Evolutionary conservation across 2,113 vertebrate genomes (phyloP), one percentile per base, ranked within the genome.

Genomic region (Malurus cyaneus): DNA sequence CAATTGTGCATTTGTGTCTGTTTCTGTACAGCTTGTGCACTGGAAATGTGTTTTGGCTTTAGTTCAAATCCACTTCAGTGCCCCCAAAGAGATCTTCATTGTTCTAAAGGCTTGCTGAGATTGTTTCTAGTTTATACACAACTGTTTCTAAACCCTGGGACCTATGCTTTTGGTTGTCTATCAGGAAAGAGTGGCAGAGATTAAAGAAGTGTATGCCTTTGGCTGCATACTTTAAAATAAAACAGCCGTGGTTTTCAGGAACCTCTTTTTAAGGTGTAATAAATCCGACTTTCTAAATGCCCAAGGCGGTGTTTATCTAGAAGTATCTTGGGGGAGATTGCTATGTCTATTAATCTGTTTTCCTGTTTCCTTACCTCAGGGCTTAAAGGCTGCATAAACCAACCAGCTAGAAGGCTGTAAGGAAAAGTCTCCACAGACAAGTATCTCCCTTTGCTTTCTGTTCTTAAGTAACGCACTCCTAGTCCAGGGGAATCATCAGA

Each of bases 221-320:
- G 89, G 93, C 92, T 97, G 90, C 94, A 95, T 96, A 96, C 94
- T 96, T 97, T 95, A 93, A 96, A 97, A 96, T 94, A 93, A 97
- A 94, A 93, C 70, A 95, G 88, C 93, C 46, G 6, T 64, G 79
- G 70, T 97, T 95, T 97, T 96, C 94, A 97, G 94, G 94, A 97
- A 91, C 66, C 64, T 91, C 95, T 97, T 97, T 97, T 93, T 80
- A 97, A 97, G 91, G 82, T 97, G 87, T 67, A 96, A 94, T 96
- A 96, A 97, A 98, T 97, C 96, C 42, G 7, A 86, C 86, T 96
- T 97, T 97, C 93, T 89, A 93, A 96, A 96, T 96, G 92, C 96
- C 94, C 95, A 97, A 93, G 96, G 94, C 96, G 97, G 86, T 94
- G 86, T 97, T 97, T 97, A 96, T 97, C 94, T 96, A 90, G 87